These are phyloP conservation scores for Hafferia zeledoni DNA, from an alignment of 2,797 vertebrate species.

Conservation along the genomic window DNA sequence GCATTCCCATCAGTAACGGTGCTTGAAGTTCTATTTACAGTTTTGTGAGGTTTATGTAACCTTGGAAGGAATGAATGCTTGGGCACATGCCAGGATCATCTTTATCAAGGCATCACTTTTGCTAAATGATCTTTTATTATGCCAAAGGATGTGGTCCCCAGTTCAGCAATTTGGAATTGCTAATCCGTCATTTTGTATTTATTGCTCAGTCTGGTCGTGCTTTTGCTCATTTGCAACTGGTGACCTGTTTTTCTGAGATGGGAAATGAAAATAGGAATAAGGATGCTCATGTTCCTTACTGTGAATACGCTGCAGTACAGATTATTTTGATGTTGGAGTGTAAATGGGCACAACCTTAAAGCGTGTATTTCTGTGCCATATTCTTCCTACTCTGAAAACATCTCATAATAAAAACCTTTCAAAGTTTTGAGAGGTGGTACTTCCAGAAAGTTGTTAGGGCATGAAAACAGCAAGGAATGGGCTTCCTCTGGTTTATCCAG, in stretches of 20 bases:
- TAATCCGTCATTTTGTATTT: slow-evolving; percentile 38
- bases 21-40: slow-evolving; percentile 64
- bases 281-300: neutral
- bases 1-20: slow-evolving; percentile 51
- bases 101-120: slow-evolving; percentile 43
- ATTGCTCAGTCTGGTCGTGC: neutral
- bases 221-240: neutral
- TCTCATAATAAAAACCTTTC: neutral
- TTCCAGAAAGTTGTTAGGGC: neutral
- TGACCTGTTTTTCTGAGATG: neutral
- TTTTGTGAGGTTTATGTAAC: slow-evolving; percentile 65
- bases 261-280: neutral
- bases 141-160: slow-evolving; percentile 25
- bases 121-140: slow-evolving; percentile 54
- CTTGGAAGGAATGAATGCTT: slow-evolving; percentile 51
- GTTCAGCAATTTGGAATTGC: slow-evolving; percentile 5
- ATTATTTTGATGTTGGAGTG: neutral
- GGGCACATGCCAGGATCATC: slow-evolving; percentile 43
- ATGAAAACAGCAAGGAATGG: neutral
- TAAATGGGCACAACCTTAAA: neutral
- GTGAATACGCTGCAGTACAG: neutral
- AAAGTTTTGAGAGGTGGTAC: neutral
- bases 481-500: neutral
- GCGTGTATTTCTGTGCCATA: neutral
- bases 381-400: neutral